These are phyloP conservation scores for Tenthredo distinguenda DNA, from an alignment of 2,888 invertebrate species.

Conservation along the genomic window DNA sequence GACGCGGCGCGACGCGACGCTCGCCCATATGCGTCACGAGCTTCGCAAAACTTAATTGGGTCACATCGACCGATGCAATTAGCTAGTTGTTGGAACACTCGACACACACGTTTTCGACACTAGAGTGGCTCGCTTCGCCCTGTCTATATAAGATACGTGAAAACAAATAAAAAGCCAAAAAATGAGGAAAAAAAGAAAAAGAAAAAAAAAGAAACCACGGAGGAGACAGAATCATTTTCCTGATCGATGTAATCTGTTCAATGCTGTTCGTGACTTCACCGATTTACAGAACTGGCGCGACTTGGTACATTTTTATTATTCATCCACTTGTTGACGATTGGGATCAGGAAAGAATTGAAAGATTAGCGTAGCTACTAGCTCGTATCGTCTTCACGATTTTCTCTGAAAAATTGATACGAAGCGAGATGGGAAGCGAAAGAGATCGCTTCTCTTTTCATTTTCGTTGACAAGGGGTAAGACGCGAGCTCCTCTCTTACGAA, in stretches of 20 bases:
- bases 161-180: not conserved
- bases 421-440: not conserved
- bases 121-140: constrained; percentile 3
- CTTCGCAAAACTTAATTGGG: constrained; percentile 48
- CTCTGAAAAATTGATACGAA: not conserved
- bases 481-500: not conserved
- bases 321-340: not conserved
- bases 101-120: constrained; percentile 15
- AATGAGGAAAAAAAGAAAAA: not conserved
- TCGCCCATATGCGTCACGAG: constrained; percentile 31
- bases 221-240: not conserved
- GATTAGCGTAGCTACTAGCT: no score
- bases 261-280: not conserved
- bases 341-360: not conserved
- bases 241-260: not conserved
- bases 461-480: not conserved
- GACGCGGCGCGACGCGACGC: constrained; percentile 11
- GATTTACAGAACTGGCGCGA: not conserved
- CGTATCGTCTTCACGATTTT: not conserved
- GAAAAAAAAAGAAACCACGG: not conserved
- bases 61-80: constrained; percentile 50
- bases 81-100: constrained; percentile 40
- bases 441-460: not conserved
- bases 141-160: not conserved
- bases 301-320: not conserved